Evolutionary conservation across 2,888 invertebrate species (phyloP).

Genomic region (Pedicia rivosa): DNA sequence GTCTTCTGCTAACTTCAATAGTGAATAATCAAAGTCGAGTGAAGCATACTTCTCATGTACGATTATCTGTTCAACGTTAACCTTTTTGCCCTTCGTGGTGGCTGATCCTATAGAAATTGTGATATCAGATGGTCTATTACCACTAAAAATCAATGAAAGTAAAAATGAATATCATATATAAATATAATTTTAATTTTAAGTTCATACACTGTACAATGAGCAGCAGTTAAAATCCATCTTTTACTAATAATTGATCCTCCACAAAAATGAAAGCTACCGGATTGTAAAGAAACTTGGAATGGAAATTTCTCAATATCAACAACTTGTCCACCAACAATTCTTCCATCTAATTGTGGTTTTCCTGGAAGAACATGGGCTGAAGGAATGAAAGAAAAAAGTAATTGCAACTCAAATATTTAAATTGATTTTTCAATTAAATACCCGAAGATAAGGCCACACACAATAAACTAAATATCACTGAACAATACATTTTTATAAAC

Average conservation of each 20-base stretch:
- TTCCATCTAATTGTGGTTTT: no score
- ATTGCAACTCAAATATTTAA: no score
- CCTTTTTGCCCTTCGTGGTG: not conserved
- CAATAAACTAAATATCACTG: no score
- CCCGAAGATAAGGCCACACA: no score
- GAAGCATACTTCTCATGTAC: not conserved
- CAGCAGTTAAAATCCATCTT: slow-evolving; percentile 1
- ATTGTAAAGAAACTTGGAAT: slow-evolving; percentile 31
- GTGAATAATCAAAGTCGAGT: not conserved
- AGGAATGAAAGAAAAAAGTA: no score
- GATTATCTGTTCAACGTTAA: not conserved
- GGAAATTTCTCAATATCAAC: slow-evolving; percentile 28
- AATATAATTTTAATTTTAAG: not conserved
- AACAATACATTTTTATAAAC: no score
- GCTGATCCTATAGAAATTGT: not conserved
- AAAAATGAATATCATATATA: not conserved
- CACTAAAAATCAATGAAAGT: not conserved
- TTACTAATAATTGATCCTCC: slow-evolving; percentile 3
- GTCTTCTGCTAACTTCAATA: not conserved
- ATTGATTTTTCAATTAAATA: no score
- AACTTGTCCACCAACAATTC: slow-evolving; percentile 31
- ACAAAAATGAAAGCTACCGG: no score
- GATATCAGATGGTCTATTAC: not conserved
- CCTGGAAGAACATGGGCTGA: no score
- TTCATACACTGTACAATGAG: not conserved